A percentile compares a stretch with the other conserved stretches of the same genome.
phyloP scores from a whole-genome alignment of 2,888 invertebrate species.

The Nemotelus pantherinus region DNA sequence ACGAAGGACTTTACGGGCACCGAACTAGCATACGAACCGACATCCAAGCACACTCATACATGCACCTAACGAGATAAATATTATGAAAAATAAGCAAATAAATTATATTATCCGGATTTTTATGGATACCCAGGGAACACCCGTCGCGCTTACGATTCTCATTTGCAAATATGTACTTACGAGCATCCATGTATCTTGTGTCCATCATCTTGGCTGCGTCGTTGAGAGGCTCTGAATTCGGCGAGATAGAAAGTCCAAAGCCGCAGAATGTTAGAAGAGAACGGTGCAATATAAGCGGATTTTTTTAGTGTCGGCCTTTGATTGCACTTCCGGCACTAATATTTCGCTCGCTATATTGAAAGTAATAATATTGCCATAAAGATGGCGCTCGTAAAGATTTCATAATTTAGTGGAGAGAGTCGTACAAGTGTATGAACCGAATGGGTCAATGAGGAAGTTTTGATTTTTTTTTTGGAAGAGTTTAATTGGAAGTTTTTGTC shows the following conservation, averaged over 20 bases:
- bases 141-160: constrained; percentile 42
- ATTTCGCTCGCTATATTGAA: constrained; percentile 21
- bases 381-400: constrained; percentile 32
- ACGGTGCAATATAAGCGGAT: constrained; percentile 32
- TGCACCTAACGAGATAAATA: constrained; percentile 49
- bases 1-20: constrained; percentile 42
- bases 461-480: too few relatives aligned
- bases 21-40: constrained; percentile 29
- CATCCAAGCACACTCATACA: background rate
- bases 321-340: constrained; percentile 41
- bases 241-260: too few relatives aligned
- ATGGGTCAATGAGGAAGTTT: background rate
- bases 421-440: background rate
- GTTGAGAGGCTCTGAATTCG: too few relatives aligned
- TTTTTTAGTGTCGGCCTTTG: constrained; percentile 36
- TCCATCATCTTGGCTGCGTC: too few relatives aligned
- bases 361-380: constrained; percentile 31
- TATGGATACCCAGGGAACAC: constrained; percentile 41
- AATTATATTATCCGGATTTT: constrained; percentile 50
- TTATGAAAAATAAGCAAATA: constrained; percentile 52
- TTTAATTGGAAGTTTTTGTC: too few relatives aligned
- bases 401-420: constrained; percentile 24
- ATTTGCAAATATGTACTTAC: constrained; percentile 35
- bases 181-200: too few relatives aligned
- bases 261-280: background rate